phyloP scores from a whole-genome alignment of 2,888 invertebrate genomes.

The Macroteleia sp. region DNA sequence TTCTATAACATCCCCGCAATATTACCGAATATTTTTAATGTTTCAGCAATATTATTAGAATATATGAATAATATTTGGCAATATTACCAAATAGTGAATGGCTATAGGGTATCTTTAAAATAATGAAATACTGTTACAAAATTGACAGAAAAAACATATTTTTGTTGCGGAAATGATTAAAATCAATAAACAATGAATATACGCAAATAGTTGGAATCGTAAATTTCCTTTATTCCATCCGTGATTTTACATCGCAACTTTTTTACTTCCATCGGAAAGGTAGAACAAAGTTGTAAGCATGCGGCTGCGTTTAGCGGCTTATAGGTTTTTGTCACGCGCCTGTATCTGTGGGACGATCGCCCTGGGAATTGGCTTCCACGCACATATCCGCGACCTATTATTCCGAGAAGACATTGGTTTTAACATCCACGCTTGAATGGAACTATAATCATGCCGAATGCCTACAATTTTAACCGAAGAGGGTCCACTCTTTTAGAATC shows the following conservation, averaged over 20 bases:
- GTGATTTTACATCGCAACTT: background rate
- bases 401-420: slow-evolving; percentile 64
- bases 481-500: slow-evolving; percentile 45
- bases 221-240: background rate
- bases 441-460: slow-evolving; percentile 62
- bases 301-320: slow-evolving; percentile 39
- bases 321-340: slow-evolving; percentile 59
- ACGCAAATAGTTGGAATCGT: too few species aligned
- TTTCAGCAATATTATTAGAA: too few species aligned
- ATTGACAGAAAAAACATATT: too few species aligned
- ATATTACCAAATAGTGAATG: too few species aligned
- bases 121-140: too few species aligned
- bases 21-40: too few species aligned
- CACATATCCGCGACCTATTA: slow-evolving; percentile 49
- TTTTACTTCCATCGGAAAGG: background rate
- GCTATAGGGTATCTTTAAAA: too few species aligned
- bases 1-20: too few species aligned
- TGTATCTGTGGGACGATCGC: slow-evolving; percentile 54
- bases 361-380: slow-evolving; percentile 61
- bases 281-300: slow-evolving; percentile 40
- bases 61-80: too few species aligned
- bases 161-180: too few species aligned
- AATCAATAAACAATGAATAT: too few species aligned
- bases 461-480: slow-evolving; percentile 57
- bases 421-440: slow-evolving; percentile 57